Evolutionary conservation across 1,140 invertebrate genomes (phyloP), one percentile per base, ranked within the genome.

Genomic region (Drosophila rhopaloa): DNA sequence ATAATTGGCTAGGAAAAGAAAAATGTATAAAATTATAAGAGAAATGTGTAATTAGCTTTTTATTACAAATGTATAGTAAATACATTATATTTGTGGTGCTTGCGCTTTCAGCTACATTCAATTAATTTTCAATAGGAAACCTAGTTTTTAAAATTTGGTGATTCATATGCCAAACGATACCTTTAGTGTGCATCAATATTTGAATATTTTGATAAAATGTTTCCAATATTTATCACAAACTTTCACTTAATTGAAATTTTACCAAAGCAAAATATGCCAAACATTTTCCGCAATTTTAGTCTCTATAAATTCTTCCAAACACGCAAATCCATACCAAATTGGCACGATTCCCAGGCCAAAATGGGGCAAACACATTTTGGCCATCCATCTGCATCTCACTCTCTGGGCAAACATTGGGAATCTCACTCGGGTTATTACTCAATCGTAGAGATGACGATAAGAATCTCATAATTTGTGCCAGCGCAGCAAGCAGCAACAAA

Each of bases 401-500:
- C 48, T 19, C 29, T 37, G 40, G 47, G 40, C 40, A 53, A 71
- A 71, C 29, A 44, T 38, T 59, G 46, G 58, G 47, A 44, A 32
- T 54, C 24, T 51, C 44, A 43, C 32, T 44, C 37, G 32, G 32
- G 38, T 72, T 71, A 72, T 62, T 75, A 75, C 72, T 75, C 72
- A 75, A 75, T 75, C 71, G 50, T 54, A 46, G 29, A 32, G 35
- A 65, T 47, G 58, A 47, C 62, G 63, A 78, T 79, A 77, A 63
- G 57, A 66, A 79, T 82, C 83, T 74, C 63, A 88, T 82, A 86
- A 79, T 79, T 79, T 76, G 37, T 88, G 83, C 71, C 40, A 72
- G 44, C 60, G 19, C 50, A 79, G 70, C 79, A 54, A 61, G 5
- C 40, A 72, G 27, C 38, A 67, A 58, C 43, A 78, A 59, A 71